These are phyloP conservation scores for Coenonympha arcania DNA, from an alignment of 2,888 invertebrate genomes.

Conservation along the genomic window DNA sequence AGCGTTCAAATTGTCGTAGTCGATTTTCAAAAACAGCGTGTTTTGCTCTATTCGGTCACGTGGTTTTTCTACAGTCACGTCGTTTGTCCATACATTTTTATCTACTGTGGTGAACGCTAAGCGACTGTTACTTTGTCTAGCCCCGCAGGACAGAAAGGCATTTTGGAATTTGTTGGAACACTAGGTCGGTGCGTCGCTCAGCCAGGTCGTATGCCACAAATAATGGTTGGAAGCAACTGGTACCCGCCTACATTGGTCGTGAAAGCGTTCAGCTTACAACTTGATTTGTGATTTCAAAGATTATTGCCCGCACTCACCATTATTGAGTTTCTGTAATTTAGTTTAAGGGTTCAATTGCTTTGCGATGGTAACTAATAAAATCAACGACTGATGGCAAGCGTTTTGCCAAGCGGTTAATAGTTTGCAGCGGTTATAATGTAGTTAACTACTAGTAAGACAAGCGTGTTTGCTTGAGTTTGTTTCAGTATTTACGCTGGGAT, in stretches of 20 bases:
- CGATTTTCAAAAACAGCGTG: too few species aligned
- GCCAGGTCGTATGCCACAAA: conserved; percentile 36
- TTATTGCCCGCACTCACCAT: conserved; percentile 58
- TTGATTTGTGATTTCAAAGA: conserved; percentile 71
- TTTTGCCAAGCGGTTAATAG: background rate
- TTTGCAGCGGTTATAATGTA: background rate
- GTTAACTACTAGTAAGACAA: background rate
- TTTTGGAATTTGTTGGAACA: too few species aligned
- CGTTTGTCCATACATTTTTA: too few species aligned
- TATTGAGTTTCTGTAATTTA: conserved; percentile 58
- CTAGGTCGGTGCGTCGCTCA: conserved; percentile 11
- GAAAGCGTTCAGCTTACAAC: conserved; percentile 65
- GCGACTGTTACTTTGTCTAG: too few species aligned
- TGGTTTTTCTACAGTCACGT: too few species aligned
- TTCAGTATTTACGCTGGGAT: too few species aligned
- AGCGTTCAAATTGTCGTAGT: too few species aligned
- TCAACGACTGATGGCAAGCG: conserved; percentile 16
- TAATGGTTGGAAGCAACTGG: conserved; percentile 61
- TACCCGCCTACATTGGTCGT: conserved; percentile 65
- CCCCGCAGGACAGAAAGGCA: too few species aligned
- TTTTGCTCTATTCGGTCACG: too few species aligned
- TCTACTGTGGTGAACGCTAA: too few species aligned
- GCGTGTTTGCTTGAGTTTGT: too few species aligned
- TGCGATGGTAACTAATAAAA: conserved; percentile 31
- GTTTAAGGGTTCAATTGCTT: conserved; percentile 44